Percentiles rank a stretch among this genome's conserved stretches.
Evolutionary conservation across 2,888 invertebrate genomes (phyloP).

Genomic region (Pilophorus perplexus): DNA sequence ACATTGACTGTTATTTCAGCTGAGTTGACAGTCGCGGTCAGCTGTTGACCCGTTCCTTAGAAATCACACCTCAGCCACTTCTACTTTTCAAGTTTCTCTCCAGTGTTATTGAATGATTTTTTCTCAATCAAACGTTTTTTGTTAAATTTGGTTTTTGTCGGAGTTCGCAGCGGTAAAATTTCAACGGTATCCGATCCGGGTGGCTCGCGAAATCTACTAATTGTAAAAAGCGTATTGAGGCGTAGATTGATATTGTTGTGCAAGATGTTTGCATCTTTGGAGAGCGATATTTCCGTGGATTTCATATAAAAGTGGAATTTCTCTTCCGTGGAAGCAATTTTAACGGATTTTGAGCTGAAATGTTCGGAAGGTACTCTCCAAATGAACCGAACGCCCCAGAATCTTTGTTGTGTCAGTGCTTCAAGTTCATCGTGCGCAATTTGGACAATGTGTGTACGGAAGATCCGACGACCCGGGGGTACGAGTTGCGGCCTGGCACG

Average conservation of each 20-base stretch:
- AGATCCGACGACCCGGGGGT: slow-evolving; percentile 54
- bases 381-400: slow-evolving; percentile 55
- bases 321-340: not conserved
- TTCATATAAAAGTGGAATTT: slow-evolving; percentile 1
- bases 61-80: not conserved
- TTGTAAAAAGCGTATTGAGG: slow-evolving; percentile 10
- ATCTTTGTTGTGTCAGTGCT: slow-evolving; percentile 63
- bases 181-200: too few relatives aligned
- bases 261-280: slow-evolving; percentile 20
- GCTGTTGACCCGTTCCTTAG: slow-evolving; percentile 13
- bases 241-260: slow-evolving; percentile 25
- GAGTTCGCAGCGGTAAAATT: too few relatives aligned
- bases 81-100: not conserved
- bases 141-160: not conserved
- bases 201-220: too few relatives aligned
- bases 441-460: slow-evolving; percentile 61
- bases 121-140: not conserved
- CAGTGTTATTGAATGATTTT: not conserved
- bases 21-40: slow-evolving; percentile 29
- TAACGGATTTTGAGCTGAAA: not conserved
- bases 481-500: slow-evolving; percentile 61
- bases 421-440: slow-evolving; percentile 63
- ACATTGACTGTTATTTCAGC: slow-evolving; percentile 9
- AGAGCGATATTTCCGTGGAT: not conserved
- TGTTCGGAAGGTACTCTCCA: slow-evolving; percentile 1